Evolutionary conservation across 2,113 vertebrate genomes (phyloP), one percentile per base, ranked within the genome.

Genomic region (Lagopus leucura): DNA sequence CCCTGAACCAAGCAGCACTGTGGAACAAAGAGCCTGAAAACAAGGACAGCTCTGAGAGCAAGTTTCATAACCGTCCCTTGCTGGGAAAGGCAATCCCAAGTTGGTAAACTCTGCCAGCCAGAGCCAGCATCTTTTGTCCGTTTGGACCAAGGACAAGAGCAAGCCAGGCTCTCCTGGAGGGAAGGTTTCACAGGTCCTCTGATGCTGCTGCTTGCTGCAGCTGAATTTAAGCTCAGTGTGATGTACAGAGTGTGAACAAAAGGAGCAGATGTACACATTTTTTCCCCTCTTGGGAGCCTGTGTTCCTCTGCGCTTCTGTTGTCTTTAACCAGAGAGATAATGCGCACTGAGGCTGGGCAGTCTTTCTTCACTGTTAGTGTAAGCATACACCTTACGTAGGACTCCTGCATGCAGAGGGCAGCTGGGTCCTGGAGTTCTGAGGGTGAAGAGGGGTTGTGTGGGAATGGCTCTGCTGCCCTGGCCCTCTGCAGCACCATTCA

Each of bases 91-190:
- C 88, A 54, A 65, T 74, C 93, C 90, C 82, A 73, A 36, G 47
- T 36, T 65, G 42, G 28, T 15, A 45, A 92, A 63, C 48, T 54
- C 52, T 82, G 71, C 86, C 92, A 94, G 88, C 38, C 88, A 88
- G 73, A 86, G 80, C 86, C 88, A 86, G 73, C 76, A 63, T 83
- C 92, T 92, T 94, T 94, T 86, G 52, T 93, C 93, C 88, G 77
- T 93, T 93, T 96, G 96, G 93, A 77, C 38, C 34, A 76, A 22
- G 60, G 93, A 64, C 60, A 82, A 86, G 69, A 48, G 66, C 84
- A 65, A 52, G 66, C 87, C 3, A 16, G 54, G 38, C 60, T 61
- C 58, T 92, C 88, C 93, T 88, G 40, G 57, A 77, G 82, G 67
- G 71, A 91, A 66, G 79, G 88, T 75, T 86, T 78, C 72, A 36